Conservation (phyloP, 2,888 invertebrate genomes). For the Drosophila pseudotalamancana region DNA sequence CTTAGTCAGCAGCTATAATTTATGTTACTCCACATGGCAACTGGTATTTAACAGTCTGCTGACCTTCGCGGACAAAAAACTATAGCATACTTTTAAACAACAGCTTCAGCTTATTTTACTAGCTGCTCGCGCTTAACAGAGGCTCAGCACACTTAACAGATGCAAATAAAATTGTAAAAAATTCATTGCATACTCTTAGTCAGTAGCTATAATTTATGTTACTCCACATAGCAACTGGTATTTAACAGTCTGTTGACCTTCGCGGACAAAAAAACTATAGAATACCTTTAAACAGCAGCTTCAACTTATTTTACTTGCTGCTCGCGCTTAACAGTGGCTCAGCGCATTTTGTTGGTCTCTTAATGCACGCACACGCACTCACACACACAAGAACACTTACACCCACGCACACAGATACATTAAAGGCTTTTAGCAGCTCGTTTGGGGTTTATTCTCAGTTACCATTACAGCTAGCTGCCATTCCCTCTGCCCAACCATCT, state of each 20-base stretch:
- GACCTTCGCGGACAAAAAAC: not conserved
- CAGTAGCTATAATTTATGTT: no score
- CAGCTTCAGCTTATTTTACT: not conserved
- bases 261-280: conserved; percentile 20
- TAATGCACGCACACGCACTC: conserved; percentile 7
- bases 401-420: conserved; percentile 7
- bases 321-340: conserved; percentile 12
- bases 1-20: not conserved
- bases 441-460: conserved; percentile 56
- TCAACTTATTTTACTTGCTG: not conserved
- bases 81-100: conserved; percentile 22
- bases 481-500: not conserved
- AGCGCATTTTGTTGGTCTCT: conserved; percentile 31
- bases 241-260: not conserved
- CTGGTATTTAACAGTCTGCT: no score
- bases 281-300: conserved; percentile 7
- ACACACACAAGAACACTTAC: not conserved
- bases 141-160: conserved; percentile 3
- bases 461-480: conserved; percentile 23
- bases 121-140: conserved; percentile 1
- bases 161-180: not conserved
- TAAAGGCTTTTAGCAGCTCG: conserved; percentile 64
- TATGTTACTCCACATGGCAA: no score
- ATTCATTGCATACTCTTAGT: conserved; percentile 24
- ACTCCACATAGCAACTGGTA: no score